Percentiles rank a stretch among this genome's conserved stretches.
Evolutionary conservation across 2,888 invertebrate species (phyloP).

Genomic region (Salticus scenicus): DNA sequence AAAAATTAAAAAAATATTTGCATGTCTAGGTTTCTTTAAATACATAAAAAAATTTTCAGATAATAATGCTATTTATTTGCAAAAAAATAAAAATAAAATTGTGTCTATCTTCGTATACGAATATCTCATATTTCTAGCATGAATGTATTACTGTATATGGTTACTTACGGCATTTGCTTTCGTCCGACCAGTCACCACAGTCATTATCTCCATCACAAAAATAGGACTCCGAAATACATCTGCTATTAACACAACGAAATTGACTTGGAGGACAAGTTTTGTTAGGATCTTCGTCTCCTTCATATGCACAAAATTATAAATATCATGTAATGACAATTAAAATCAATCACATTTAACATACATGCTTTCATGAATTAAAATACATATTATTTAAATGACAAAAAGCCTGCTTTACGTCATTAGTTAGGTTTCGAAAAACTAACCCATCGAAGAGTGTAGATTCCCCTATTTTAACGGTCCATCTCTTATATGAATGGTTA

Average conservation of each 20-base stretch:
- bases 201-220: constrained; percentile 90
- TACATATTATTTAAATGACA: neutral
- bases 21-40: too few species aligned
- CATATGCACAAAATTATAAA: neutral
- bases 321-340: neutral
- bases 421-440: too few species aligned
- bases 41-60: too few species aligned
- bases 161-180: constrained; percentile 81
- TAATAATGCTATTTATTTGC: too few species aligned
- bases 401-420: neutral
- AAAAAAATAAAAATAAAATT: too few species aligned
- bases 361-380: neutral
- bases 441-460: too few species aligned
- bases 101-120: too few species aligned
- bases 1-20: too few species aligned
- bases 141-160: too few species aligned
- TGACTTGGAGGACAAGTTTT: constrained; percentile 80
- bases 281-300: constrained; percentile 41
- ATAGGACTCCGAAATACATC: constrained; percentile 85
- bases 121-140: too few species aligned
- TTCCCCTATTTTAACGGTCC: too few species aligned
- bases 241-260: constrained; percentile 76
- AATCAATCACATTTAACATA: neutral
- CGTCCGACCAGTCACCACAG: constrained; percentile 91
- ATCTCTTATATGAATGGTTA: too few species aligned